Evolutionary conservation across 2,113 vertebrate species (phyloP), one percentile per base, ranked within the genome.

Genomic region (Callocephalon fimbriatum): DNA sequence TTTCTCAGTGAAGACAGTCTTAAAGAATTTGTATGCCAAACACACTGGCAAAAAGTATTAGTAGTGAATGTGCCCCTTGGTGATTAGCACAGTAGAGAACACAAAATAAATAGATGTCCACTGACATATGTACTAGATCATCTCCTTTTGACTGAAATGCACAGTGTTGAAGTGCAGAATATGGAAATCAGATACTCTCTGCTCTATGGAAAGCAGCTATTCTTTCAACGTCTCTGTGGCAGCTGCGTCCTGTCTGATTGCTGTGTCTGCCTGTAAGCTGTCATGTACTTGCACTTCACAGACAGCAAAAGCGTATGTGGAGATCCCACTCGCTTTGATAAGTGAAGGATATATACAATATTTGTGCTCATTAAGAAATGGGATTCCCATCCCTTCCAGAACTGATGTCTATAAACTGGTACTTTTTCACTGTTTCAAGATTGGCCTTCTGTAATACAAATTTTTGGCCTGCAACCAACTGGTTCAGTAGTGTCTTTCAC

Each of bases 181-280:
- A 15, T 14, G 32, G 66, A 90, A 91, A 87, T 51, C 42, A 54
- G 87, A 85, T 72, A 16, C 80, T 48, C 35, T 61, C 18, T 66
- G 63, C 51, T 48, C n/a, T 50, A 1, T 29, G 37, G 54, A 79
- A n/a, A 70, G 67, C 4, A 90, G 27, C 19, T 38, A 3, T 79
- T 74, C 86, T 95, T 96, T 94, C 96, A 97, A 78, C 76, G 91
- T 86, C 91, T 75, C 81, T 82, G 75, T 89, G 94, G 82, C 93
- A 97, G 89, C 94, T 94, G 90, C 67, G 71, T 86, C 88, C 82
- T 68, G 44, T 81, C 86, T 80, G 88, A 97, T 84, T 75, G n/a
- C 44, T 92, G 70, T 75, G n/a, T 71, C 91, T 96, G 93, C 79
- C 93, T 93, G 65, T 88, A 95, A 90, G 50, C 90, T 93, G 71